Evolutionary conservation across 92 coral and sea anemone genomes (phyloP).

Genomic region (Umimayanthus chanpuru): DNA sequence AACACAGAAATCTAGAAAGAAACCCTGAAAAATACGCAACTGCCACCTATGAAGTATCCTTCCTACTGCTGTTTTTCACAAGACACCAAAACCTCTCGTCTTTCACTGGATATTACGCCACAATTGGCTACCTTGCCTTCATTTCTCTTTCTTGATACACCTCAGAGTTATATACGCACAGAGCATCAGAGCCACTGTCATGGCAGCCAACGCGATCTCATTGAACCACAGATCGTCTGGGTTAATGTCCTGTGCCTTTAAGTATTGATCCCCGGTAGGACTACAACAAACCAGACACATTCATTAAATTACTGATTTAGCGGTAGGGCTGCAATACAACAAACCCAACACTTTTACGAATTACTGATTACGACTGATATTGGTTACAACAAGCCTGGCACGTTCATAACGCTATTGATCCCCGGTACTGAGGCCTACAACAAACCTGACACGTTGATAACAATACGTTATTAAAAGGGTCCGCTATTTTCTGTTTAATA

Average conservation of each 20-base stretch:
- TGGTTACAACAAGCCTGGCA: not conserved
- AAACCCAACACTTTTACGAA: not conserved
- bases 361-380: not conserved
- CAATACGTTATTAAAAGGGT: too few species aligned
- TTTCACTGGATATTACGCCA: not conserved
- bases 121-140: not conserved
- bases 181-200: conserved; percentile 63
- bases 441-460: not conserved
- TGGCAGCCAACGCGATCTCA: conserved; percentile 72
- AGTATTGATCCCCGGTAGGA: conserved; percentile 72
- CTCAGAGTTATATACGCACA: conserved; percentile 83
- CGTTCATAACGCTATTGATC: not conserved
- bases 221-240: conserved; percentile 83
- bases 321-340: conserved; percentile 45
- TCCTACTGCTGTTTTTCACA: not conserved
- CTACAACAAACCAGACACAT: conserved; percentile 37
- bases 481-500: too few species aligned
- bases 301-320: conserved; percentile 13
- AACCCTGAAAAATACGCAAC: too few species aligned
- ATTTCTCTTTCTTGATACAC: conserved; percentile 86
- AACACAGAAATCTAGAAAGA: too few species aligned
- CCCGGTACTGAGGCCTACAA: conserved; percentile 50
- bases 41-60: too few species aligned
- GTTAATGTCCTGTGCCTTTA: conserved; percentile 64
- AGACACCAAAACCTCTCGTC: not conserved